Evolutionary conservation across 1,140 invertebrate genomes (phyloP), one percentile per base, ranked within the genome.

Genomic region (Drosophila baimaii): DNA sequence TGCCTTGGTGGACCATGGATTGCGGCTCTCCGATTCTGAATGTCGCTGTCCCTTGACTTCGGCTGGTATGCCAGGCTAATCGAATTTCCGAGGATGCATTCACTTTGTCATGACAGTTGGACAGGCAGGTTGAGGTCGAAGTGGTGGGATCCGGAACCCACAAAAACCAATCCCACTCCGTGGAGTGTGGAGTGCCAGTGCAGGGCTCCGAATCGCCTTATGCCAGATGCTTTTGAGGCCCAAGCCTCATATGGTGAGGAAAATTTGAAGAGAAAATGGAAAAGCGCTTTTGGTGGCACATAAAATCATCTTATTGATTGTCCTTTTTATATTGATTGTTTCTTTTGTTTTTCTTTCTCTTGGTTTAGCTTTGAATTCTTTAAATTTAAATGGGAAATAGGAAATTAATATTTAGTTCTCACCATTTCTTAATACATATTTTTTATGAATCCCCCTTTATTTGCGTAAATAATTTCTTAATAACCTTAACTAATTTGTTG

Each of bases 41-140:
- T 85, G 81, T 86, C 79, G 81, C 79, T 88, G 82, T 86, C 82
- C 82, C 82, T 86, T 85, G 83, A 71, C 68, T 71, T 70, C 10
- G 65, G 35, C 41, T 70, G 65, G 68, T 76, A 76, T 66, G 73
- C 62, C 71, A 43, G 73, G 73, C 73, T 76, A 76, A 76, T 76
- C 73, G 62, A 76, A 57, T 76, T 68, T 55, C 52, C 62, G 54
- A 76, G 73, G 72, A 76, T 76, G 73, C 73, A 76, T 76, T 76
- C 62, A 76, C 73, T 76, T 76, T 76, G 62, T 44, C 72, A 76
- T 76, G 54, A 66, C 68, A 66, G 52, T 76, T 76, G 71, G 72
- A 56, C 59, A 65, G 37, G 62, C 46, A 76, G 59, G 71, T 75
- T 75, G 43, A 75, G 58, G 71, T 65, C 57, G 70, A 73, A 51